These are phyloP conservation scores for Petrolisthes cinctipes DNA, from an alignment of 2,888 invertebrate species.

Conservation along the genomic window DNA sequence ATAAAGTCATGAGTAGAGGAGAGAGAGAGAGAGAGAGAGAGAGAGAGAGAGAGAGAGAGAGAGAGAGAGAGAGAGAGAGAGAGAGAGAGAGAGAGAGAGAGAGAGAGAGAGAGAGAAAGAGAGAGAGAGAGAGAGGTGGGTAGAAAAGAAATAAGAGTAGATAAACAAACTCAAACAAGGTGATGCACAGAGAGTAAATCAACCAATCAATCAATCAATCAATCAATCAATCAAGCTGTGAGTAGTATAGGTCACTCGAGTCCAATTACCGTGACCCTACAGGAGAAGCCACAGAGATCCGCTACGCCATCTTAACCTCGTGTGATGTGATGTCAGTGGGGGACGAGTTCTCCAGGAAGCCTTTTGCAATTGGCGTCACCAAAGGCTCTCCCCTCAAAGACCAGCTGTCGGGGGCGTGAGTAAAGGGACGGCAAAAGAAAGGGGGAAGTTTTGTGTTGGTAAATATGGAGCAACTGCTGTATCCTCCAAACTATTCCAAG, in stretches of 20 bases:
- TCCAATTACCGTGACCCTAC: slow-evolving; percentile 16
- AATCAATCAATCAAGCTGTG: not conserved
- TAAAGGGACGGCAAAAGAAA: not conserved
- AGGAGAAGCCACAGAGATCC: slow-evolving; percentile 73
- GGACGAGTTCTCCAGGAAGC: slow-evolving; percentile 74
- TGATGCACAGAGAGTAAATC: too few species aligned
- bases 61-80: not conserved
- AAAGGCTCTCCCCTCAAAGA: slow-evolving; percentile 71
- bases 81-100: too few species aligned
- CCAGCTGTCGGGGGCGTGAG: slow-evolving; percentile 66
- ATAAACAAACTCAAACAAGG: too few species aligned
- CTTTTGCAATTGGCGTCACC: slow-evolving; percentile 73
- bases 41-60: not conserved
- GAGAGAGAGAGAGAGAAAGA: too few species aligned
- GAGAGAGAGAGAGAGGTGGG: too few species aligned
- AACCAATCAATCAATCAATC: too few species aligned
- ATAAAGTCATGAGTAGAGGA: not conserved
- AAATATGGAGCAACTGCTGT: too few species aligned
- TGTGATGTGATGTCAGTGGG: slow-evolving; percentile 73
- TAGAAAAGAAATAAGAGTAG: not conserved
- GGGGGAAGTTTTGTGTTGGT: too few species aligned
- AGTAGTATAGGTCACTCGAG: too few species aligned
- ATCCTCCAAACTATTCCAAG: too few species aligned
- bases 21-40: not conserved
- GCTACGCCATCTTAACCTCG: slow-evolving; percentile 72